Percentiles rank a stretch among this genome's conserved stretches.
These are phyloP conservation scores for Mirounga angustirostris DNA, from an alignment of 2,113 vertebrate species.

Conservation along the genomic window DNA sequence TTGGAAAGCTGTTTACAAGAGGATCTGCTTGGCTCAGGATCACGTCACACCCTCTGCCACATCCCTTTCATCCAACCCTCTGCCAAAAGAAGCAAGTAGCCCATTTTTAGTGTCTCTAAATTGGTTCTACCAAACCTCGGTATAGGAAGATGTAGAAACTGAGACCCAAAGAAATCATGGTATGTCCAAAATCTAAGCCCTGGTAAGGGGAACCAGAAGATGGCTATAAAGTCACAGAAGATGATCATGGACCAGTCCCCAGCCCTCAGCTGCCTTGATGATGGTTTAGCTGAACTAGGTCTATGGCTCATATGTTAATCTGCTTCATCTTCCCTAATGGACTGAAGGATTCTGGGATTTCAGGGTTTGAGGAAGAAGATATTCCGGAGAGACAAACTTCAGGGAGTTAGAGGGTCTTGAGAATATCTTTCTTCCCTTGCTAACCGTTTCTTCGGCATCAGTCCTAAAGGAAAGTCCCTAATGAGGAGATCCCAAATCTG, in stretches of 20 bases:
- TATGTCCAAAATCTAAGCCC: background rate
- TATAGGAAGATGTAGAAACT: background rate
- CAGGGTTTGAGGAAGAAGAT: background rate
- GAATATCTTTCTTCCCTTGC: background rate
- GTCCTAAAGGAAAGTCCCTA: background rate
- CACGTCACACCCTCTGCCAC: background rate
- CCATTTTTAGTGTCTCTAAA: background rate
- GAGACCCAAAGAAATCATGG: background rate
- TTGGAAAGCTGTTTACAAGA: background rate
- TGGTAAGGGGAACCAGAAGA: background rate
- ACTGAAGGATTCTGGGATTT: background rate
- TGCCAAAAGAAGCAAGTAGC: background rate
- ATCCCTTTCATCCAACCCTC: background rate
- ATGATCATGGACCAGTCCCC: background rate
- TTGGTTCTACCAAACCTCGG: background rate
- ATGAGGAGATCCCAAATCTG: background rate
- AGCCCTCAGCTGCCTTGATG: background rate
- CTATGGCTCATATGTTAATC: background rate
- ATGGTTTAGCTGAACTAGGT: too few species aligned
- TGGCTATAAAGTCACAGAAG: fast-evolving
- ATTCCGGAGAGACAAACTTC: background rate
- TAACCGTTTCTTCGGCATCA: background rate
- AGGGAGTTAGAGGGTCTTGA: background rate
- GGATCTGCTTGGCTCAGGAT: background rate
- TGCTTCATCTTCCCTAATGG: background rate